Percentiles rank a stretch among this genome's conserved stretches.
These are phyloP conservation scores for Trichonephila clavata DNA, from an alignment of 1,140 invertebrate species.

Conservation along the genomic window DNA sequence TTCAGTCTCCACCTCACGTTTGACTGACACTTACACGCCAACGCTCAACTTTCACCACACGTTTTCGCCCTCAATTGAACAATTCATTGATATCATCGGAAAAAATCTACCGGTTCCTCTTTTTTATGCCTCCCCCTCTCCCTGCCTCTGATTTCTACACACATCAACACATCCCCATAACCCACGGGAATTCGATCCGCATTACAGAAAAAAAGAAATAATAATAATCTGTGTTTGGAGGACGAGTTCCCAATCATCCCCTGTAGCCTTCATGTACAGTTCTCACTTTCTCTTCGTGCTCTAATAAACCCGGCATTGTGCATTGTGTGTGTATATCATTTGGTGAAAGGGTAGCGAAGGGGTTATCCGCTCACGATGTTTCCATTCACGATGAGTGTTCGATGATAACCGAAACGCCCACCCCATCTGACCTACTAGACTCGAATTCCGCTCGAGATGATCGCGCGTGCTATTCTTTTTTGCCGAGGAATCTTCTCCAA, in stretches of 20 bases:
- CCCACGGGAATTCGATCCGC: constrained; percentile 42
- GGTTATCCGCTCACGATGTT: constrained; percentile 35
- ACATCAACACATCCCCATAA: constrained; percentile 6
- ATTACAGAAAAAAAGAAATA: not conserved
- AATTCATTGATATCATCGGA: constrained; percentile 59
- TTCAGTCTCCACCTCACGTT: constrained; percentile 16
- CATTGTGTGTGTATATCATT: constrained; percentile 40
- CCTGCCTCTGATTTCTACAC: not conserved
- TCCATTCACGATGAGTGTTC: constrained; percentile 39
- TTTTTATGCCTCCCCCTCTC: not conserved
- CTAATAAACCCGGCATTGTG: constrained; percentile 68
- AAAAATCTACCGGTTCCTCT: constrained; percentile 39
- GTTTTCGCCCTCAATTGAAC: constrained; percentile 27
- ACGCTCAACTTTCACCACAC: constrained; percentile 46
- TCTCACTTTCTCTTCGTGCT: constrained; percentile 49
- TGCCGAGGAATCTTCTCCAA: not conserved
- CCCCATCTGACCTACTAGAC: constrained; percentile 56
- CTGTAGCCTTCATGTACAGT: constrained; percentile 21
- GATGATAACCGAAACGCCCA: constrained; percentile 55
- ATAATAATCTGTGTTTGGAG: constrained; percentile 26
- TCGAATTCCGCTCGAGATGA: constrained; percentile 37
- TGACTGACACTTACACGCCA: constrained; percentile 26
- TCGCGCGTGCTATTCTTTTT: not conserved
- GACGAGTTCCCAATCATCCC: constrained; percentile 29
- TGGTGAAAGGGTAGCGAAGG: not conserved